Conservation (phyloP, 2,797 vertebrate species). For the Chaenodraco wilsoni region DNA sequence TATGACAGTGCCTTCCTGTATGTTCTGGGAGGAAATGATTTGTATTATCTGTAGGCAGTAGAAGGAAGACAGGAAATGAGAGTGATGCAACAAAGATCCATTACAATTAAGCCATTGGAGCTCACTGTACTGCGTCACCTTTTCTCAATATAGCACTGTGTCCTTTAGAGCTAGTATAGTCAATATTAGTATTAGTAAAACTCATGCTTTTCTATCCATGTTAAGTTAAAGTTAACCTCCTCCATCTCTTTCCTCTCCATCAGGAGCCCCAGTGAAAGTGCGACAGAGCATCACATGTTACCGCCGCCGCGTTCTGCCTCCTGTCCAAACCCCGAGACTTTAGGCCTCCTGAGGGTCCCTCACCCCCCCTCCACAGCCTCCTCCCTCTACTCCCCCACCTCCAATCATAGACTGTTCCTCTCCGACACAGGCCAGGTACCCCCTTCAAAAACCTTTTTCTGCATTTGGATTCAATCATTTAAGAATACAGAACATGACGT, state of each 20-base stretch:
- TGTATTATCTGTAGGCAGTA: no score
- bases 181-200: not conserved
- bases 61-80: no score
- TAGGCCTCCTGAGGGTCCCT: conserved; percentile 46
- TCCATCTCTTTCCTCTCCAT: not conserved
- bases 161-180: not conserved
- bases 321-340: conserved; percentile 65
- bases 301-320: conserved; percentile 65
- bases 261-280: conserved; percentile 17
- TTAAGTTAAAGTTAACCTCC: not conserved
- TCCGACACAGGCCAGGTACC: conserved; percentile 29
- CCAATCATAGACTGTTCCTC: not conserved
- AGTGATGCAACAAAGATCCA: no score
- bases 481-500: not conserved
- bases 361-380: conserved; percentile 25
- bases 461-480: not conserved
- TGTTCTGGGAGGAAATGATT: no score
- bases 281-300: conserved; percentile 12
- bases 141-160: no score
- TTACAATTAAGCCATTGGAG: no score
- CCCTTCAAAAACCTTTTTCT: not conserved
- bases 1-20: no score
- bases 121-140: no score
- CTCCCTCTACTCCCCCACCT: conserved; percentile 12
- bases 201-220: not conserved